These are phyloP conservation scores for Yponomeuta sedellus DNA, from an alignment of 2,888 invertebrate genomes.

Conservation along the genomic window DNA sequence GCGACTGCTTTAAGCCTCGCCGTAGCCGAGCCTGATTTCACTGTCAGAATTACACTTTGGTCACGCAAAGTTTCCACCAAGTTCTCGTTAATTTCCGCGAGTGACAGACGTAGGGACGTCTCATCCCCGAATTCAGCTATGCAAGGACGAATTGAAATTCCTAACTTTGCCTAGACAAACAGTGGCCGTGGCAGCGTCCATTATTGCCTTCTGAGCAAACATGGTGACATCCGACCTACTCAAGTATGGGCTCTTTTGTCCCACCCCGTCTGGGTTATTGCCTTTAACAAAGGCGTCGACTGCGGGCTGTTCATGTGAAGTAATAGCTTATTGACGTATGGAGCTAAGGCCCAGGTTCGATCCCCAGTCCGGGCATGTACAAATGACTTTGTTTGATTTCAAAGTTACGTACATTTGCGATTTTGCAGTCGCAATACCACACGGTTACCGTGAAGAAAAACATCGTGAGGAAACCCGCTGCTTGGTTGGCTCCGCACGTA, in stretches of 20 bases:
- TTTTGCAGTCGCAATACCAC: no score
- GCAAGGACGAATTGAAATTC: background rate
- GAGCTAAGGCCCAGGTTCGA: no score
- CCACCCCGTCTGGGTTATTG: constrained; percentile 18
- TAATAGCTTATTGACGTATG: background rate
- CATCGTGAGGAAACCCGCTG: no score
- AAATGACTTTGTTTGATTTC: no score
- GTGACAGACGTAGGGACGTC: background rate
- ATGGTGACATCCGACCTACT: constrained; percentile 41
- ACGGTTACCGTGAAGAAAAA: no score
- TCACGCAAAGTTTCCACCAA: no score
- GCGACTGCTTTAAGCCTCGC: background rate
- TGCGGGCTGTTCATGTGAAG: background rate
- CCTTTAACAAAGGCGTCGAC: background rate
- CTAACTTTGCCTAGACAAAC: constrained; percentile 61
- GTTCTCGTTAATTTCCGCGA: background rate
- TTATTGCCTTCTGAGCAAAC: constrained; percentile 70
- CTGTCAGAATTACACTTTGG: no score
- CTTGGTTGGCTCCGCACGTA: no score
- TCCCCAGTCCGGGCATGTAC: no score
- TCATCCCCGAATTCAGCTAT: background rate
- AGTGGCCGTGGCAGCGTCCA: constrained; percentile 54
- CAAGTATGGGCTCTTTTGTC: constrained; percentile 44
- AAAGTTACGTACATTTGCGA: no score
- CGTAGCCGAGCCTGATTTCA: no score